These are phyloP conservation scores for Escarpia spicata DNA, from an alignment of 2,888 invertebrate genomes.

Conservation along the genomic window DNA sequence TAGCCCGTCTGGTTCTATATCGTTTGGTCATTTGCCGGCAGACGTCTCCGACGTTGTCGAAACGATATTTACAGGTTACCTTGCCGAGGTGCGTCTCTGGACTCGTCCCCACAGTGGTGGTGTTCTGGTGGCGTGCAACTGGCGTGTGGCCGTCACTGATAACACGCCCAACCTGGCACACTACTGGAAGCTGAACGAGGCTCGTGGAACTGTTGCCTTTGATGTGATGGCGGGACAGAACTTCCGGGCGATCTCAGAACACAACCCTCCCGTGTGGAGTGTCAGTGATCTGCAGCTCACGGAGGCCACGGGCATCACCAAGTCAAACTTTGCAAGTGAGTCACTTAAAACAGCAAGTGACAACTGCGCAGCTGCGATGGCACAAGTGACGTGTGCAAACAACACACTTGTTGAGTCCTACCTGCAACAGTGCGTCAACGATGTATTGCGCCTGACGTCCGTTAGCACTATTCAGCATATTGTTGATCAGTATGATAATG, in stretches of 20 bases:
- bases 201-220: neutral
- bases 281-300: neutral
- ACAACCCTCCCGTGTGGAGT: neutral
- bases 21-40: conserved; percentile 44
- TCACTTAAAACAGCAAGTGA: conserved; percentile 10
- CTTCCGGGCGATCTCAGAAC: neutral
- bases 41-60: conserved; percentile 35
- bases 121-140: conserved; percentile 42
- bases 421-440: neutral
- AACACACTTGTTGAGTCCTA: neutral
- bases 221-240: neutral
- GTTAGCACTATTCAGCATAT: neutral
- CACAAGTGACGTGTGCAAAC: neutral
- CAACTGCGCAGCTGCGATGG: neutral
- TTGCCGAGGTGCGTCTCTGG: conserved; percentile 52
- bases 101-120: conserved; percentile 48
- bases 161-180: conserved; percentile 45
- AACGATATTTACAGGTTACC: conserved; percentile 42
- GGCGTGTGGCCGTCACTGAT: conserved; percentile 40
- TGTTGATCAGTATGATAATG: neutral
- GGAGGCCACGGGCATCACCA: neutral
- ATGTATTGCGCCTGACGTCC: neutral
- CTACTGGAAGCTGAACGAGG: conserved; percentile 49
- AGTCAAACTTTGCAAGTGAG: neutral
- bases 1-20: conserved; percentile 43